Percentiles rank a stretch among this genome's conserved stretches.
These are phyloP conservation scores for Caenorhabditis sinica DNA, from an alignment of 2,888 invertebrate species.

Conservation along the genomic window DNA sequence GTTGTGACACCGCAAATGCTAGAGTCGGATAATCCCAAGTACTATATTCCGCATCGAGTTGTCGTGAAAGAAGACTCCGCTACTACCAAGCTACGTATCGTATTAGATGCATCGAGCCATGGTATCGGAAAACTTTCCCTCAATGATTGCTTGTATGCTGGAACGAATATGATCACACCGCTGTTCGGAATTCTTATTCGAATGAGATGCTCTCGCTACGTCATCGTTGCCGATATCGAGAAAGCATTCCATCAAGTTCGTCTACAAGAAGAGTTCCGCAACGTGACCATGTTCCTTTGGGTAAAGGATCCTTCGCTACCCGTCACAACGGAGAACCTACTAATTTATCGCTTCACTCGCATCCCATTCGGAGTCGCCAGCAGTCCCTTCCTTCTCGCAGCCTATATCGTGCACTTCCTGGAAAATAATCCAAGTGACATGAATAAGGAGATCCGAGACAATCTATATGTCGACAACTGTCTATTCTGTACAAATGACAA, in stretches of 20 bases:
- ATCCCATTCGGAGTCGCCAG: slow-evolving; percentile 64
- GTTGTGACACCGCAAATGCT: neutral
- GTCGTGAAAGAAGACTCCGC: neutral
- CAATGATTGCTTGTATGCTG: slow-evolving; percentile 35
- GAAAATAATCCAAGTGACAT: neutral
- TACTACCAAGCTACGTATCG: slow-evolving; percentile 32
- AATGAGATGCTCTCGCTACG: neutral
- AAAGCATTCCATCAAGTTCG: slow-evolving; percentile 36
- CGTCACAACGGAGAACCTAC: slow-evolving; percentile 17
- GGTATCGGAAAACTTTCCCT: neutral
- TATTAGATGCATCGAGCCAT: slow-evolving; percentile 20
- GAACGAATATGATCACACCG: neutral
- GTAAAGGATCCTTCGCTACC: slow-evolving; percentile 19
- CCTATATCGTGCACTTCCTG: slow-evolving; percentile 40
- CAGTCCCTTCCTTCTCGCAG: slow-evolving; percentile 67
- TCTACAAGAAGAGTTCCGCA: slow-evolving; percentile 3
- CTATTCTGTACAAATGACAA: no score
- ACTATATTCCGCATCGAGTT: slow-evolving; percentile 16
- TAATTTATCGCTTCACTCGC: slow-evolving; percentile 2
- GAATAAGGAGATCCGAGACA: neutral
- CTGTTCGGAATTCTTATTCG: slow-evolving; percentile 17
- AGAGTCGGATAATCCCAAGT: neutral
- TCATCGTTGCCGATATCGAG: slow-evolving; percentile 24
- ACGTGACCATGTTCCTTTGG: slow-evolving; percentile 39
- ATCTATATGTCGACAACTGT: no score